Evolutionary conservation across 1,140 invertebrate genomes (phyloP), one percentile per base, ranked within the genome.

Genomic region (Camponotus pennsylvanicus): DNA sequence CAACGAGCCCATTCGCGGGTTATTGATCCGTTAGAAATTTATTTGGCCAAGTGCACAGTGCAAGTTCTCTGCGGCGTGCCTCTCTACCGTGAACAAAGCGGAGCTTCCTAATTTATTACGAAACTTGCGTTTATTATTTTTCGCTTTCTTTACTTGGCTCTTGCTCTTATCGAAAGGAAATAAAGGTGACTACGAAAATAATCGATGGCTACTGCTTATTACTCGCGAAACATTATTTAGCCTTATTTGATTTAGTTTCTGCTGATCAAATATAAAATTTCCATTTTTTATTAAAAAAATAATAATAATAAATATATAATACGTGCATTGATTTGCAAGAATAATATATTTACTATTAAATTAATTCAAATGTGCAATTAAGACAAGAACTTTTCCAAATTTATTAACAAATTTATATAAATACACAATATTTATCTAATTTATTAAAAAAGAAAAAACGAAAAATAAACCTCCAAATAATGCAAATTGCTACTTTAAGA

Each of bases 51-150:
- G n/a, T 59, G n/a, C 52, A 37, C 9, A 15, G 55, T 76, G 49
- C 45, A 69, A 40, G 45, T 40, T 61, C 15, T 37, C n/a, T 34
- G 40, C 80, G 42, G 61, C 66, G 18, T 8, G 7, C 21, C 15
- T 52, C 18, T 89, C 11, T 52, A 15, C 0, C 71, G 67, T 57
- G 83, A 67, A 8, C 32, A 34, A 57, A 76, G 69, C 85, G 85
- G 70, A 71, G 69, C 61, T 61, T 11, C 13, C 55, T 75, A 80
- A 90, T 90, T 89, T 87, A 87, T 90, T 82, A 67, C 88, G 66
- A 89, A 90, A 90, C 88, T 90, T 87, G 70, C 71, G 86, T 84
- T 87, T 89, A 88, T 90, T 89, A 87, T 87, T 87, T 87, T 66
- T 45, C 55, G 34, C 64, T 49, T 15, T 45, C 37, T 42, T 55